phyloP scores from a whole-genome alignment of 2,113 vertebrate genomes.

The sheep (Ovis aries) region ARS-UI_Ramb_v3.0 NC_056055.1:230008501-230009000 shows the following conservation, averaged over 20 bases:
- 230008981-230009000: not conserved
- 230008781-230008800: not conserved
- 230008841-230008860: not conserved
- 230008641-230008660: not conserved
- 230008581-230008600: not conserved
- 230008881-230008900: not conserved
- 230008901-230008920: not conserved
- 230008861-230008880: not conserved
- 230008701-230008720: not conserved
- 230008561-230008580: not conserved
- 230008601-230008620: not conserved
- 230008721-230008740: not conserved
- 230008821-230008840: not conserved
- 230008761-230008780: not conserved
- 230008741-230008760: not conserved
- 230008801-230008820: not conserved
- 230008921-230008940: not conserved
- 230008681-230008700: not conserved
- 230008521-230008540: not conserved
- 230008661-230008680: not conserved
- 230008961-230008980: not conserved
- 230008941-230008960: not conserved
- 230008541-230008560: accelerated
- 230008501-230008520: not conserved
- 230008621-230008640: not conserved